Base-by-base conservation (phyloP, 2,797 vertebrate genomes). In the Melopsittacus undulatus region DNA sequence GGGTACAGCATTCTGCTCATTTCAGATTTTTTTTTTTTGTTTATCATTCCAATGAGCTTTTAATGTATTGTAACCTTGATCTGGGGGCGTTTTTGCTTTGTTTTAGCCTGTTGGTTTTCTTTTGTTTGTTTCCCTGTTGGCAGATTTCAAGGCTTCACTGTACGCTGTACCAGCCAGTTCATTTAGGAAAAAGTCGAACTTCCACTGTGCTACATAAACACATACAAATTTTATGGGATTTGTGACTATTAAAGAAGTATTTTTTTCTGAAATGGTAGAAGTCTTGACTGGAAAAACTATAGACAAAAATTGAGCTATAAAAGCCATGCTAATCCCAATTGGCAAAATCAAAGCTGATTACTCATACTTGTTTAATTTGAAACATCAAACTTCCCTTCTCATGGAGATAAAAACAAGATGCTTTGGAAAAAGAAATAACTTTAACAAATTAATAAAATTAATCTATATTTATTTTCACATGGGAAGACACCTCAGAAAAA, bases 361-460 rank as follows among this genome's bases (percentile, higher is more conserved):
- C 68, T 70, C 26, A 51, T 64, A 76, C 40, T 63, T 30, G 17
- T 45, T 54, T 89, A 54, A 75, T 84, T 77, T 51, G 70, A 77
- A 61, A 24, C 18, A 63, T 51, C n/a, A 68, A 48, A 74, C 43
- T 77, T 63, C 43, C 69, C 18, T 79, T 83, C 40, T 67, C 49
- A 83, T 12, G 38, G 46, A 51, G 13, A 80, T 48, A 49, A 92
- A 86, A 83, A 18, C 40, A 67, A 79, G 78, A 57, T 82, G 12
- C 23, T 75, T 79, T 66, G 34, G 67, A 70, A 80, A 94, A 84
- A 87, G 67, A 19, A 82, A 59, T 83, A 64, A 77, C 48, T 15
- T 70, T 38, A 75, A 63, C 27, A 45, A 66, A 63, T 45, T 13
- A 52, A 36, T 59, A 36, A 59, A 36, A 36, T n/a, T 78, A 74